A percentile compares a stretch with the other conserved stretches of the same genome.
Conservation (phyloP, 2,888 invertebrate species). For the Halocaridina rubra region DNA sequence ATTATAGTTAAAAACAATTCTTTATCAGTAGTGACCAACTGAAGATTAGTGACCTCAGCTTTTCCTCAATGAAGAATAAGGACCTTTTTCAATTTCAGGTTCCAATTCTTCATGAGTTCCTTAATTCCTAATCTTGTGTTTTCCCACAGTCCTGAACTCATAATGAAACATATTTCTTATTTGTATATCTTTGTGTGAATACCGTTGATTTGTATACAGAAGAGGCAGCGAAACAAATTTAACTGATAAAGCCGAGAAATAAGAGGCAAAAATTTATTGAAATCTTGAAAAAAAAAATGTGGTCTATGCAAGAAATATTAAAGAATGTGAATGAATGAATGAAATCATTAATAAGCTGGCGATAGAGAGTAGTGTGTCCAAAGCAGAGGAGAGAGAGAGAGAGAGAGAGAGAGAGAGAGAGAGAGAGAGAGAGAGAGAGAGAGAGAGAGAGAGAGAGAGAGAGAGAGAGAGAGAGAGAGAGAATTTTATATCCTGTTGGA, state of each 20-base stretch:
- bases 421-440: background rate
- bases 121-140: background rate
- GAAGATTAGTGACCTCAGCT: too few relatives aligned
- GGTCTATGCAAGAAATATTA: background rate
- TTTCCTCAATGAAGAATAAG: background rate
- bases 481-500: too few relatives aligned
- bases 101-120: background rate
- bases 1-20: background rate
- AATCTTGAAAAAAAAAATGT: background rate
- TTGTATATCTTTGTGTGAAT: background rate
- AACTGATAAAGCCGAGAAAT: background rate
- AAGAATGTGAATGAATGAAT: too few relatives aligned
- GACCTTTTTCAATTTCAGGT: background rate
- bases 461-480: constrained; percentile 3
- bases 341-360: background rate
- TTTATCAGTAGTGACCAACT: too few relatives aligned
- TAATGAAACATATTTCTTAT: background rate
- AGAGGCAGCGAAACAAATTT: background rate
- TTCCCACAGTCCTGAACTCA: background rate
- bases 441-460: constrained; percentile 15
- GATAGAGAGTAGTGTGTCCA: too few relatives aligned
- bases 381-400: too few relatives aligned
- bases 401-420: background rate
- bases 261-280: background rate
- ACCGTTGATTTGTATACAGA: too few relatives aligned